Evolutionary conservation across 2,888 invertebrate genomes (phyloP).

Genomic region (Ernsta delagoae): DNA sequence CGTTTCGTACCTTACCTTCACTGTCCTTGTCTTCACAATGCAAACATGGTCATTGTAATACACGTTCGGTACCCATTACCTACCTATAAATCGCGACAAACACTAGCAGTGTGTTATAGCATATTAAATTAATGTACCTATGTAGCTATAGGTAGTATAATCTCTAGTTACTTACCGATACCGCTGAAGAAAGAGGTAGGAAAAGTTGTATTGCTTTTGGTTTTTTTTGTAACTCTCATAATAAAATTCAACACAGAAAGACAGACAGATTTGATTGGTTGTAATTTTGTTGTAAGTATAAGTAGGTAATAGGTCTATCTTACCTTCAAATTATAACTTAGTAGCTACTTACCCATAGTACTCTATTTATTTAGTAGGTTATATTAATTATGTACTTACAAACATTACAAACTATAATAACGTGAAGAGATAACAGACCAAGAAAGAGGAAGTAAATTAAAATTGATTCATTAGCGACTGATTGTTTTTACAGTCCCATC

Average conservation of each 20-base stretch:
- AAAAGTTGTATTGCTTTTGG: not conserved
- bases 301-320: too few species aligned
- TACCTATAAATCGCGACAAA: not conserved
- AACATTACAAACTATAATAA: too few species aligned
- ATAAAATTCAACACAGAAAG: too few species aligned
- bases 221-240: too few species aligned
- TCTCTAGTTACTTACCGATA: not conserved
- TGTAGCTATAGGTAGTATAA: not conserved
- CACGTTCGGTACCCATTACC: not conserved
- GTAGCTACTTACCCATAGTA: too few species aligned
- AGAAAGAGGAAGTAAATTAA: not conserved
- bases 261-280: too few species aligned
- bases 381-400: too few species aligned
- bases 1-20: not conserved
- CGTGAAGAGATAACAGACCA: too few species aligned
- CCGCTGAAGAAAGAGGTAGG: not conserved
- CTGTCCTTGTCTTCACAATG: conserved; percentile 6
- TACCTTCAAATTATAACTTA: too few species aligned
- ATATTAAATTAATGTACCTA: conserved; percentile 25
- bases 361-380: too few species aligned
- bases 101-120: not conserved
- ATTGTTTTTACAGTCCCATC: not conserved
- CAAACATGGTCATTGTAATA: conserved; percentile 8
- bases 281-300: too few species aligned
- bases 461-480: not conserved